Base-by-base conservation (phyloP, 1,140 invertebrate genomes). In the Rhopalosiphum maidis region DNA sequence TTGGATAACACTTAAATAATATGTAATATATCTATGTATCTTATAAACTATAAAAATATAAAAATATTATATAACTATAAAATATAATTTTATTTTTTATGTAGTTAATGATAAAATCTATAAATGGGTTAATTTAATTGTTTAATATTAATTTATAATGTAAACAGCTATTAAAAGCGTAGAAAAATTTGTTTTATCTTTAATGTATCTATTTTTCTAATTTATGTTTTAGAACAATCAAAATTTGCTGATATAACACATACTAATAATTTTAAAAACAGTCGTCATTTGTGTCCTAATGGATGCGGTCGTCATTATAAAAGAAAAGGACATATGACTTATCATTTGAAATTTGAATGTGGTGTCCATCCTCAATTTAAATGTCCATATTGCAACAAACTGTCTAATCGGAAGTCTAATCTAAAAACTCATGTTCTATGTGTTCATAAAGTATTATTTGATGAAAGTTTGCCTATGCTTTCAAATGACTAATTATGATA, bases 341-440 rank as follows among this genome's bases (percentile, higher is more conserved):
- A 95, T 11, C 96, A 96, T 94, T 94, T 96, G 94, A 96, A 95
- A 60, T 95, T 96, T 77, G 95, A 96, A 94, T 96, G 96, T 94
- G 95, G 95, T 41, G 95, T 95, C 60, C 95, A 95, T 90, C 95
- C 95, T 54, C 94, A 95, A 94, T 96, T 96, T 94, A 94, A 94
- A 46, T 96, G 95, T 94, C 94, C 94, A 23, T 95, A 95, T 90
- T 96, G 95, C 94, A 51, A 35, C 35, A 82, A 90, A 90, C 95
- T 95, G 94, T 96, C 95, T 41, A 95, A 41, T 68, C 48, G 77
- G 1, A 94, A 94, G 35, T 68, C n/a, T 5, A 93, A 94, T 89
- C 6, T 88, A 55, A 90, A 90, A 55, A 41, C 22, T 8, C 48
- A 90, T 55, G 23, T 90, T 23, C 3, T 55, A 41, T n/a, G 46